Conservation (phyloP, 2,888 invertebrate genomes). For the Cancer borealis region DNA sequence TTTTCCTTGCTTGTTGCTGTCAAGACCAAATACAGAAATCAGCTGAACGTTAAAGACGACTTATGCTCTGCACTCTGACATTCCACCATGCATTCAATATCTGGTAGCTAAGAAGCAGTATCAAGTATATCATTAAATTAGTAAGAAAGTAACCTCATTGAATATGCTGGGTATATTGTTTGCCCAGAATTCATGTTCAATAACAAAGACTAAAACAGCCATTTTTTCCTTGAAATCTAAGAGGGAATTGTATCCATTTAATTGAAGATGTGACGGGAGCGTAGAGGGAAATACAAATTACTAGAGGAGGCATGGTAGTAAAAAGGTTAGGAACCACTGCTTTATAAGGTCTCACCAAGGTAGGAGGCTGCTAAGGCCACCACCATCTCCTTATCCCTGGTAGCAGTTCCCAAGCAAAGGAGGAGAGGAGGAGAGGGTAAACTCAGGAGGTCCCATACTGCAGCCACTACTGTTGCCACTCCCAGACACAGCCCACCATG, state of each 20-base stretch:
- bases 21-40: no score
- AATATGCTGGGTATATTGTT: no score
- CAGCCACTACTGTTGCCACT: constrained; percentile 60
- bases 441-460: constrained; percentile 26
- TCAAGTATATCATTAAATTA: no score
- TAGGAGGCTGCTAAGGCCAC: constrained; percentile 55
- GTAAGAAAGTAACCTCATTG: no score
- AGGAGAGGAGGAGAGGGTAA: constrained; percentile 50
- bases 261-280: neutral
- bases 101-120: no score
- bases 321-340: neutral
- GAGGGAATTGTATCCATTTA: neutral
- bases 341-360: constrained; percentile 44
- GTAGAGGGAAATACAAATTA: neutral
- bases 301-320: neutral
- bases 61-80: no score
- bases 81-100: no score
- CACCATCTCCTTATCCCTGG: constrained; percentile 53
- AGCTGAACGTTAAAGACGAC: no score
- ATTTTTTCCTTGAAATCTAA: neutral
- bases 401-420: constrained; percentile 50
- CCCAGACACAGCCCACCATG: constrained; percentile 57
- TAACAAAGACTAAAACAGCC: neutral
- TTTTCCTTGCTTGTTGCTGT: no score
- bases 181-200: neutral